Evolutionary conservation across 1,140 invertebrate species (phyloP).

Genomic region (Zaprionus africanus): DNA sequence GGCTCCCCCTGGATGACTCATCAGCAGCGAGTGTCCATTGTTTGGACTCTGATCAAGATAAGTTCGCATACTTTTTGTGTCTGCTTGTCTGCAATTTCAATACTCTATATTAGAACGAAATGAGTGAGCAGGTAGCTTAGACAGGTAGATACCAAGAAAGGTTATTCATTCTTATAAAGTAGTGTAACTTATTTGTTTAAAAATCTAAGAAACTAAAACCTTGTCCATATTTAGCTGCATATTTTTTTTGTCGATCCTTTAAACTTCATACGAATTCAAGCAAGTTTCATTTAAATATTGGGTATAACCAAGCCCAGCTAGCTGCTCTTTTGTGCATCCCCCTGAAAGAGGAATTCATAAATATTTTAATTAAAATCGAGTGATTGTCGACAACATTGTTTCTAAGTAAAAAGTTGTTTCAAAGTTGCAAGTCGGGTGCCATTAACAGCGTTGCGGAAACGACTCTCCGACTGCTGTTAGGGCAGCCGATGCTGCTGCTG

Average conservation of each 20-base stretch:
- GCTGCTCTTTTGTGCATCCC: background rate
- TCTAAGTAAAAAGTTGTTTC: slow-evolving; percentile 66
- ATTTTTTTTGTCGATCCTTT: background rate
- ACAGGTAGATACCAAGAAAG: background rate
- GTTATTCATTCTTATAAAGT: background rate
- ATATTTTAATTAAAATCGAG: slow-evolving; percentile 77
- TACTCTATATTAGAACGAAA: background rate
- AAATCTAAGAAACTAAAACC: background rate
- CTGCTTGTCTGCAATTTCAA: slow-evolving; percentile 34
- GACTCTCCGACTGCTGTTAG: slow-evolving; percentile 20
- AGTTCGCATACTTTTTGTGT: slow-evolving; percentile 24
- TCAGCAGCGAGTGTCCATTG: slow-evolving; percentile 28
- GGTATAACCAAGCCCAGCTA: background rate
- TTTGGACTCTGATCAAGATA: slow-evolving; percentile 58
- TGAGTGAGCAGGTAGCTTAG: background rate
- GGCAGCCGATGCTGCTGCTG: too few species aligned
- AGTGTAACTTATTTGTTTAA: background rate
- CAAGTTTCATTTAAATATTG: background rate
- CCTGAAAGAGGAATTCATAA: slow-evolving; percentile 68
- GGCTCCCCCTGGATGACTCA: slow-evolving; percentile 40
- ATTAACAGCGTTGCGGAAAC: slow-evolving; percentile 59
- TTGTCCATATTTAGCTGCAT: background rate
- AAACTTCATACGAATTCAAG: background rate
- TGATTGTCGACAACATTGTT: slow-evolving; percentile 67
- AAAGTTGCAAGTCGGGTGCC: slow-evolving; percentile 56